Conservation (phyloP, 2,888 invertebrate species). For the Euzetes globulus region DNA sequence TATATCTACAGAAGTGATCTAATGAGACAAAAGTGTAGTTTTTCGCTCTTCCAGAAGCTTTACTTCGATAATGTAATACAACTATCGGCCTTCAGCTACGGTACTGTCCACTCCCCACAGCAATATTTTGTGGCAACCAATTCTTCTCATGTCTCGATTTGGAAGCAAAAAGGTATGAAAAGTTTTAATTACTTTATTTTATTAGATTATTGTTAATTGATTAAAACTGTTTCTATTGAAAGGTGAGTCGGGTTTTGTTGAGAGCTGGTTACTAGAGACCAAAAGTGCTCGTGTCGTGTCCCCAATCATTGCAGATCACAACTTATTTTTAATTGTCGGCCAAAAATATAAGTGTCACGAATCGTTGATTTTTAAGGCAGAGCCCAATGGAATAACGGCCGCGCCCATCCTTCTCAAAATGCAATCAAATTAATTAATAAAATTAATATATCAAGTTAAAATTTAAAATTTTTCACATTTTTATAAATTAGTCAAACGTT, state of each 20-base stretch:
- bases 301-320: not conserved
- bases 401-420: constrained; percentile 1
- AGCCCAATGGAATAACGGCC: not conserved
- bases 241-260: constrained; percentile 18
- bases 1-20: constrained; percentile 6
- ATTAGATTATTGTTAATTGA: no score
- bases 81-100: constrained; percentile 7
- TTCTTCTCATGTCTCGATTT: not conserved
- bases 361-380: constrained; percentile 13
- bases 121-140: not conserved
- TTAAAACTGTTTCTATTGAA: not conserved
- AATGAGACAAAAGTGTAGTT: not conserved
- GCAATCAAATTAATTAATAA: not conserved
- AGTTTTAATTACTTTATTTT: no score
- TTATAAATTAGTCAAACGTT: not conserved
- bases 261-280: not conserved
- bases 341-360: constrained; percentile 24
- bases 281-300: not conserved
- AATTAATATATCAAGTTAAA: not conserved
- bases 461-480: not conserved
- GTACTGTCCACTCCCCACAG: not conserved
- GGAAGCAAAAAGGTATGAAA: not conserved
- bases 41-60: constrained; percentile 3
- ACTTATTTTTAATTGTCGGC: not conserved
- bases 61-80: not conserved